Conservation (phyloP, 1,140 invertebrate genomes). For the Cryptotermes secundus region DNA sequence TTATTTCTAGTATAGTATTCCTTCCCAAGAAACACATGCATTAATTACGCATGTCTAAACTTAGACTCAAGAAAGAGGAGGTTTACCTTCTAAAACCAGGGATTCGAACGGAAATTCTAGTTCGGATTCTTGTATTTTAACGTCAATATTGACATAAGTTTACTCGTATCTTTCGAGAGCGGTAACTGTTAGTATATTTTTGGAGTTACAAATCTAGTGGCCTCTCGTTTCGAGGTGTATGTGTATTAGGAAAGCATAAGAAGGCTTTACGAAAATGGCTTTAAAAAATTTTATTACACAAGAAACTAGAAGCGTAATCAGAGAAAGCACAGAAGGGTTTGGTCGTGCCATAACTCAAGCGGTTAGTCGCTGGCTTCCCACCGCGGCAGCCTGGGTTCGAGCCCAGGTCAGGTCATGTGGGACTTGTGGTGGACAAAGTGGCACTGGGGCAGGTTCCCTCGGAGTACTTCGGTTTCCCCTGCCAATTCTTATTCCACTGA, state of each 20-base stretch:
- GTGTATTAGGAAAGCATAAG: neutral
- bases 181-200: neutral
- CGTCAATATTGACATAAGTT: neutral
- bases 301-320: neutral
- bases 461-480: too few species aligned
- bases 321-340: too few species aligned
- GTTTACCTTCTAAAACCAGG: neutral
- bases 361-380: too few species aligned
- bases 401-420: too few species aligned
- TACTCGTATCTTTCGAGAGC: neutral
- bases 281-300: neutral
- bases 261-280: neutral
- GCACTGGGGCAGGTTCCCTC: too few species aligned
- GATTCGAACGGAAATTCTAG: neutral
- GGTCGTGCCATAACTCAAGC: too few species aligned
- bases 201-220: neutral
- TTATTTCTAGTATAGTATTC: neutral
- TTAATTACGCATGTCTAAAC: neutral
- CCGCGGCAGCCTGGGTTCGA: too few species aligned
- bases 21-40: neutral
- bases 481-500: too few species aligned
- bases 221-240: neutral
- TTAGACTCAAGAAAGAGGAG: neutral
- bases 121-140: neutral
- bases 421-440: too few species aligned